Conservation (phyloP, 2,797 vertebrate species). For the Picus viridis region DNA sequence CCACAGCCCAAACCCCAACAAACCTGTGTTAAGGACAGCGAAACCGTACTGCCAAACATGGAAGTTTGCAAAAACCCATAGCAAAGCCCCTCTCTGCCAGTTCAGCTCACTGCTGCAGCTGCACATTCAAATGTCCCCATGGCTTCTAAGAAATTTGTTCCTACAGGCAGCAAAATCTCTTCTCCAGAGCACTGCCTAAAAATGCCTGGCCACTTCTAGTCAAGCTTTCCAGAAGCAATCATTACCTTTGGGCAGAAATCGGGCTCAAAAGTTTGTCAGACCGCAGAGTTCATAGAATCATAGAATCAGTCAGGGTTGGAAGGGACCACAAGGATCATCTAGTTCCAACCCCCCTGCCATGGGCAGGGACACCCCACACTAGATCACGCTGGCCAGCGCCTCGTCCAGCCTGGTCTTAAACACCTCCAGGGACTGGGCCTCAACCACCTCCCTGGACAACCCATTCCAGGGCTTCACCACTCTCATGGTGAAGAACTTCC, state of each 20-base stretch:
- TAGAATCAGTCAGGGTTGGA: too few relatives aligned
- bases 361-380: too few relatives aligned
- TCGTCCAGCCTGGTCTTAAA: too few relatives aligned
- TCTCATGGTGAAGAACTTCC: too few relatives aligned
- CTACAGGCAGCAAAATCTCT: neutral
- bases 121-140: neutral
- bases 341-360: too few relatives aligned
- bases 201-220: neutral
- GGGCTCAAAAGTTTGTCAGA: neutral
- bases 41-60: rapidly evolving
- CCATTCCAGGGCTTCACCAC: too few relatives aligned
- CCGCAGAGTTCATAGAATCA: neutral
- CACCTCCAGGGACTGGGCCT: too few relatives aligned
- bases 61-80: neutral
- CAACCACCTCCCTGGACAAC: too few relatives aligned
- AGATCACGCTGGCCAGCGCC: too few relatives aligned
- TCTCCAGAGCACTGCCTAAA: neutral
- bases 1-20: neutral
- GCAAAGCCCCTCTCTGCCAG: neutral
- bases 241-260: neutral
- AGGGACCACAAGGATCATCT: too few relatives aligned
- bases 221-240: constrained; percentile 24
- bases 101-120: neutral
- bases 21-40: neutral
- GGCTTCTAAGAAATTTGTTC: neutral